Base-by-base conservation (phyloP, 1,140 invertebrate genomes). In the Centruroides sculpturatus region DNA sequence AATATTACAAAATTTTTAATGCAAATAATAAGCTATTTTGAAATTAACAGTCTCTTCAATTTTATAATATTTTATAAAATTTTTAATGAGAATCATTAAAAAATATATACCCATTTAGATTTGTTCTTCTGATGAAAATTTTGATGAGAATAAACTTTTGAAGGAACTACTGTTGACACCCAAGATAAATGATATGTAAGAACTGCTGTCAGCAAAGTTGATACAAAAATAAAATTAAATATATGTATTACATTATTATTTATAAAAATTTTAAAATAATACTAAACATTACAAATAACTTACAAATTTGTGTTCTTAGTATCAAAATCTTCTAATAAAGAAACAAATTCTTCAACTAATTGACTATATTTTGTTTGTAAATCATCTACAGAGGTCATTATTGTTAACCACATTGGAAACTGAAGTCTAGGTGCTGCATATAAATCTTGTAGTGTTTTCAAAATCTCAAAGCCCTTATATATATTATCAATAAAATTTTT, bases 181-280 rank as follows among this genome's bases (percentile, higher is more conserved):
- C 90, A 93, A 3, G 89, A 87, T 23, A 92, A 78, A 73, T 94
- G 91, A 75, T 92, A 82, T 0, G 89, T 92, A 53, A 93, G 74
- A 35, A 93, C 84, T 60, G 87, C 87, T 6, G 89, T 92, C 35
- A 93, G 71, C 56, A 93, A 76, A 12, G 87, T 91, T 71, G 88
- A 92, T 59, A 93, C 79, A 75, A 94, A 94, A 77, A 89, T 93
- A 78, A 59, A 41, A 41, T 41, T 41, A 41, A 41, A 41, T 41
- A 41, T 23, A 41, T 41, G 3, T 41, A 5, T 41, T 41, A 41
- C 5, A 41, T 41, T 23, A 23, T 23, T 23, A 23, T 23, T 23
- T 23, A 23, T 23, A 23, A 41, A 41, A 41, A 41, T 41, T 41
- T 41, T 41, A 23, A 23, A 23, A 23, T 23, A 23, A 23, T 23